Base-by-base conservation (phyloP, 53 echinoderm and acorn worm species). In the Apostichopus leukothele region DNA sequence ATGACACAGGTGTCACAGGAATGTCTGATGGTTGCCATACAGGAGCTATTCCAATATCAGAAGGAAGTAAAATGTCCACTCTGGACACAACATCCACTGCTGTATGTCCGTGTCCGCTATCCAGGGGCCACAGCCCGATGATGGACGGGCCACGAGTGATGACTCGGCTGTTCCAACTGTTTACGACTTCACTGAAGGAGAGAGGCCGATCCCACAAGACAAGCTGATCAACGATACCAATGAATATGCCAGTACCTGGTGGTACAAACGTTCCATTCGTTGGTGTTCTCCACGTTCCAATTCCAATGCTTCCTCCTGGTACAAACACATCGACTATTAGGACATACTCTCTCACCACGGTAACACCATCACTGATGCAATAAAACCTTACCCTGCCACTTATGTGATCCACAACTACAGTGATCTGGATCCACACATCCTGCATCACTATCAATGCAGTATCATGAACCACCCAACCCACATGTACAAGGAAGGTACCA, bases 211-310 rank as follows among this genome's bases (percentile, higher is more conserved):
- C 71, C 90, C 90, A 91, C 53, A 94, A 55, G 6, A 88, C 60
- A 23, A 91, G 66, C 13, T 81, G 79, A 79, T 91, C 91, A 23
- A 88, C 67, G 9, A 73, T 23, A n/a, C 91, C 91, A 74, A 66
- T 51, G 27, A 91, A 91, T 19, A 9, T 59, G 4, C 53, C 73
- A 9, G 12, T 63, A 39, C 10, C 9, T 51, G 93, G 90, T 60
- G 57, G 66, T 20, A 71, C 68, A 53, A 89, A 89, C 25, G 87
- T 67, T 50, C 92, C 93, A 89, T 89, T 74, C 5, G 74, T 54
- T 67, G 96, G 96, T 18, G 93, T 73, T 76, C 92, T 91, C 96
- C 96, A 96, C 6, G 92, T 94, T 60, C 96, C 96, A 21, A 96
- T 76, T 22, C 96, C 92, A 57, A 96, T 76, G n/a, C 86, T 83